These are phyloP conservation scores for Lepisosteus osseus DNA, from an alignment of 2,113 vertebrate species.

Conservation along the genomic window DNA sequence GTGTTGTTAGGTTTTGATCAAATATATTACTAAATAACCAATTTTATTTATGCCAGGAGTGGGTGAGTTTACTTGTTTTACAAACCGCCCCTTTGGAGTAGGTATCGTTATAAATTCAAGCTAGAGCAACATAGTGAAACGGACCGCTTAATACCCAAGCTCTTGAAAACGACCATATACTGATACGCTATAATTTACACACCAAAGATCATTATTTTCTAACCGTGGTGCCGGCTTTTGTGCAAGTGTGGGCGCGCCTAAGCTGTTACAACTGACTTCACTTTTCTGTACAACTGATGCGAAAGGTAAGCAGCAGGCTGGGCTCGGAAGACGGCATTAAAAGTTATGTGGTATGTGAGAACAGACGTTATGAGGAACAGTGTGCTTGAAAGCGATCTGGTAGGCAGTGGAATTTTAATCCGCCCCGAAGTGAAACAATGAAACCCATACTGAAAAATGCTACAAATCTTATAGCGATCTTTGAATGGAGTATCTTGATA, in stretches of 20 bases:
- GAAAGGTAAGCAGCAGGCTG: too few relatives aligned
- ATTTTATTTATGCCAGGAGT: too few relatives aligned
- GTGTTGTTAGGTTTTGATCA: too few relatives aligned
- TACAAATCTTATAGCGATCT: not conserved
- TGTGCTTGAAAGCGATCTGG: not conserved
- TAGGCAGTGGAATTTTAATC: conserved; percentile 5
- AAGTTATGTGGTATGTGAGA: not conserved
- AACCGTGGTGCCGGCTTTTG: not conserved
- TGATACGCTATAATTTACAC: too few relatives aligned
- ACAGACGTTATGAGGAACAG: not conserved
- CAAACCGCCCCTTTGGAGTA: too few relatives aligned
- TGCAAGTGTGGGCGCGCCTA: not conserved
- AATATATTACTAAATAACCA: too few relatives aligned
- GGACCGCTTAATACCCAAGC: too few relatives aligned
- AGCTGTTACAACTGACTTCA: not conserved
- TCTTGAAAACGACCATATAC: too few relatives aligned
- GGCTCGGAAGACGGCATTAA: too few relatives aligned
- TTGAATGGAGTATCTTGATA: conserved; percentile 1
- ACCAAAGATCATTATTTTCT: too few relatives aligned
- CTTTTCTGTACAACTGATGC: not conserved
- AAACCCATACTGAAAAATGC: conserved; percentile 7
- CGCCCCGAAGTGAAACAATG: conserved; percentile 5
- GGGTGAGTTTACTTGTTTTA: too few relatives aligned
- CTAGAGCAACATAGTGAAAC: not conserved
- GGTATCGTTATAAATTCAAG: not conserved